Evolutionary conservation across 1,140 invertebrate genomes (phyloP).

Genomic region (Calephelis nemesis): DNA sequence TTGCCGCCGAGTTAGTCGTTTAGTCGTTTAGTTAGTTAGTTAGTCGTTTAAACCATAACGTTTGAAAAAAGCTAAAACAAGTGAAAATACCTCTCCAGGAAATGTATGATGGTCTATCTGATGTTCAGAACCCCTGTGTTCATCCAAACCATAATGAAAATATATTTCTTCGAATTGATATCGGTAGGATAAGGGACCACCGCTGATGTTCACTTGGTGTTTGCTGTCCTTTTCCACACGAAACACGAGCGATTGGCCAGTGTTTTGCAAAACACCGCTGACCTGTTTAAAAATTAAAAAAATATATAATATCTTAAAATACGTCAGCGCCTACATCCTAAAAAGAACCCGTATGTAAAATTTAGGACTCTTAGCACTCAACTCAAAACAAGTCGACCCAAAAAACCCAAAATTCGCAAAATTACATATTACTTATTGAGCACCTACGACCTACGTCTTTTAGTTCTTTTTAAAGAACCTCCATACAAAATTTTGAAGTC

Average conservation of each 20-base stretch:
- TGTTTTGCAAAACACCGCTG: constrained; percentile 92
- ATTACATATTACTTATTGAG: too few species aligned
- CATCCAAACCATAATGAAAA: constrained; percentile 94
- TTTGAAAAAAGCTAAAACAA: too few species aligned
- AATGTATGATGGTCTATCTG: constrained; percentile 95
- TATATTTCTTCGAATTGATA: constrained; percentile 97
- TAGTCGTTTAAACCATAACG: too few species aligned
- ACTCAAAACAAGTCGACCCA: too few species aligned
- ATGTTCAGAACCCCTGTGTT: constrained; percentile 95
- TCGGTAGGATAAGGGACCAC: constrained; percentile 95
- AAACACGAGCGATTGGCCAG: constrained; percentile 94
- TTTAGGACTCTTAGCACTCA: too few species aligned
- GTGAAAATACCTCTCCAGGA: constrained; percentile 90
- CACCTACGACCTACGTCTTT: too few species aligned
- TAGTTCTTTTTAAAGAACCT: too few species aligned
- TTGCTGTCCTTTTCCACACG: constrained; percentile 92
- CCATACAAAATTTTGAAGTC: too few species aligned
- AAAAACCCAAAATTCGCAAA: too few species aligned
- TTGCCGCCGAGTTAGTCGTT: too few species aligned
- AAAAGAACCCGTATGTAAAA: too few species aligned
- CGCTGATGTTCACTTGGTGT: constrained; percentile 94
- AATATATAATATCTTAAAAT: constrained; percentile 12
- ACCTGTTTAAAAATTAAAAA: constrained; percentile 80
- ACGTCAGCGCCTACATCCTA: not conserved
- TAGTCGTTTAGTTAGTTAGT: too few species aligned